These are phyloP conservation scores for Mirounga angustirostris DNA, from an alignment of 2,113 vertebrate species.

Conservation along the genomic window DNA sequence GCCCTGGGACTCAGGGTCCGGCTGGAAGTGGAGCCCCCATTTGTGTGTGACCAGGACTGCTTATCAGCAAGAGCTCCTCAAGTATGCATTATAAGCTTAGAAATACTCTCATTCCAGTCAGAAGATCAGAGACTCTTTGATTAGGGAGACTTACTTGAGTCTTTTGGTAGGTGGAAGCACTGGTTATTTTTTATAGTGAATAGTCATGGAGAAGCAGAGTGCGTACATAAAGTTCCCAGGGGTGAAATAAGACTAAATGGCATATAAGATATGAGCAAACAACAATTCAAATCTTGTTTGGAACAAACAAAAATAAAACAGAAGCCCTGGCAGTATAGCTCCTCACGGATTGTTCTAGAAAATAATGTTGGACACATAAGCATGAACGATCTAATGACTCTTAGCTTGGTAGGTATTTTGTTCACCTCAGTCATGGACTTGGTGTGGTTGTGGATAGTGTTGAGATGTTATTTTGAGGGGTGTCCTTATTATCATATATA, in stretches of 20 bases:
- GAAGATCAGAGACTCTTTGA: background rate
- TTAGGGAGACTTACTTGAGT: background rate
- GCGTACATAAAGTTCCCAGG: background rate
- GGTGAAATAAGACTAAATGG: background rate
- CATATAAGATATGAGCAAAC: background rate
- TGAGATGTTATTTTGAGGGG: background rate
- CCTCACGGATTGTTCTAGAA: background rate
- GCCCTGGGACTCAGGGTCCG: background rate
- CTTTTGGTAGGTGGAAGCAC: background rate
- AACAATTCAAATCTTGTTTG: background rate
- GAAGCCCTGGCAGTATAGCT: background rate
- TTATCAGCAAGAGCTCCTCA: background rate
- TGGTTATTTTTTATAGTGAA: background rate
- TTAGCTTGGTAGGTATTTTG: background rate
- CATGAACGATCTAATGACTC: background rate
- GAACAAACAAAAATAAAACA: constrained; percentile 8
- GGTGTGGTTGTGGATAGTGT: background rate
- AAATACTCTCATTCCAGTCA: background rate
- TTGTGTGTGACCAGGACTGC: background rate
- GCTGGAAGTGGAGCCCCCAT: background rate
- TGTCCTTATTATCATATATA: background rate
- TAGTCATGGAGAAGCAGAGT: background rate
- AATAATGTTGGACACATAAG: background rate
- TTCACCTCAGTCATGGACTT: background rate
- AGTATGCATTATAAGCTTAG: background rate